These are phyloP conservation scores for Elegia similella DNA, from an alignment of 2,888 invertebrate species.

Conservation along the genomic window DNA sequence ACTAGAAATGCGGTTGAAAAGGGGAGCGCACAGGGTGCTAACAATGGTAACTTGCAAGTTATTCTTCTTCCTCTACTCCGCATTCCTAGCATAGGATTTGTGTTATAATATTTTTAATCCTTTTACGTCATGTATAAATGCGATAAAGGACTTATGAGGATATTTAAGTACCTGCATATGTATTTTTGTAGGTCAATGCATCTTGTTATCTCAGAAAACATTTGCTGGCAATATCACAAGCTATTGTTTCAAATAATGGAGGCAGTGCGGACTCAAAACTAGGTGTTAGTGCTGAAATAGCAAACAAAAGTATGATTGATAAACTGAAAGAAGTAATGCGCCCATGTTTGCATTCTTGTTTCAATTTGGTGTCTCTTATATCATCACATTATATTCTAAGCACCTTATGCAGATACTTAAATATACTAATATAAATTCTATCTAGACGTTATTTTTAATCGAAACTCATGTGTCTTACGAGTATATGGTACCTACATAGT, in stretches of 20 bases:
- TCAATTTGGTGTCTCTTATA: neutral
- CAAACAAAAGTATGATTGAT: constrained; percentile 8
- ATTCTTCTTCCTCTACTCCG: too few relatives aligned
- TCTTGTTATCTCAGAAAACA: constrained; percentile 10
- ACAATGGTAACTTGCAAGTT: too few relatives aligned
- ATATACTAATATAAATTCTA: neutral
- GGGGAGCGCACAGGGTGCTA: too few relatives aligned
- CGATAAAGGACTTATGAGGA: neutral
- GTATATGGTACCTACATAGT: too few relatives aligned
- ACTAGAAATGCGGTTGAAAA: too few relatives aligned
- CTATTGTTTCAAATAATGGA: constrained; percentile 9
- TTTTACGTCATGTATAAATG: neutral
- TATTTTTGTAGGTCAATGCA: constrained; percentile 9
- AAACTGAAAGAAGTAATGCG: neutral
- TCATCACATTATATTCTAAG: neutral
- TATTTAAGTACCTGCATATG: constrained; percentile 11
- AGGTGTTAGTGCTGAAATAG: constrained; percentile 11
- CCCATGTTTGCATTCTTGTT: neutral
- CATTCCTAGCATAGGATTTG: too few relatives aligned
- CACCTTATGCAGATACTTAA: constrained; percentile 8
- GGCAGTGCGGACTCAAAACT: constrained; percentile 3
- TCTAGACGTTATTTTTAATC: too few relatives aligned
- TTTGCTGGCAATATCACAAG: neutral
- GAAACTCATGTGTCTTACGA: too few relatives aligned
- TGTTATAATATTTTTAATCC: neutral